Evolutionary conservation across 2,888 invertebrate species (phyloP), one percentile per base, ranked within the genome.

Genomic region (Malthinus flaveolus): DNA sequence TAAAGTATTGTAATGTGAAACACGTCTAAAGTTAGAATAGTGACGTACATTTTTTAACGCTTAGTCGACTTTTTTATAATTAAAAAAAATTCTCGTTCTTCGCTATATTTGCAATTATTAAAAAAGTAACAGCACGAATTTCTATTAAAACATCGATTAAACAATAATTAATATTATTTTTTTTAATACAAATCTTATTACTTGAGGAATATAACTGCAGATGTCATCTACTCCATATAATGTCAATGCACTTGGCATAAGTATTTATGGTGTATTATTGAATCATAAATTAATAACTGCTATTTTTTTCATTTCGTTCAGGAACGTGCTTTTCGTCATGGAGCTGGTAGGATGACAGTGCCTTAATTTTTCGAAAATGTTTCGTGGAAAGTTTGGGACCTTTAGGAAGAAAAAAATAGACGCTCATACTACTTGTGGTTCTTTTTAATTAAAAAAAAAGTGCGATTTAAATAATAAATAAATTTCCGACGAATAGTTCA

Each of bases 341-440:
- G 57, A 58, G 51, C 23, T 13, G 37, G 39, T 48, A 35, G 46
- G 59, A 49, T 61, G 58, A 62, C 52, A 37, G 49, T 49, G 44
- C 49, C 48, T 31, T 31, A 55, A 7, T 23, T 46, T 59, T 45
- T 35, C 61, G 67, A 75, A 65, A 67, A 76, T 76, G 76, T 71
- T 71, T 70, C 71, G 72, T 53, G 69, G 68, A 67, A 72, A 71
- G 48, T 73, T 76, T 60, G 75, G 76, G 64, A 72, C 69, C 57
- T 73, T 69, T 64, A 75, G 73, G 68, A 77, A 75, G 71, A 78
- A 77, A 75, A 77, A 76, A 67, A n/a, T 47, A 34, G 4, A 15
- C 32, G 7, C 10, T 33, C 12, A 11, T 10, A 4, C 4, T 4
- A 34, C 11, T 12, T 1, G n/a, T 13, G 8, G 10, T 42, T 13